Base-by-base conservation (phyloP, 2,797 vertebrate species). In the Sardinella longiceps region DNA sequence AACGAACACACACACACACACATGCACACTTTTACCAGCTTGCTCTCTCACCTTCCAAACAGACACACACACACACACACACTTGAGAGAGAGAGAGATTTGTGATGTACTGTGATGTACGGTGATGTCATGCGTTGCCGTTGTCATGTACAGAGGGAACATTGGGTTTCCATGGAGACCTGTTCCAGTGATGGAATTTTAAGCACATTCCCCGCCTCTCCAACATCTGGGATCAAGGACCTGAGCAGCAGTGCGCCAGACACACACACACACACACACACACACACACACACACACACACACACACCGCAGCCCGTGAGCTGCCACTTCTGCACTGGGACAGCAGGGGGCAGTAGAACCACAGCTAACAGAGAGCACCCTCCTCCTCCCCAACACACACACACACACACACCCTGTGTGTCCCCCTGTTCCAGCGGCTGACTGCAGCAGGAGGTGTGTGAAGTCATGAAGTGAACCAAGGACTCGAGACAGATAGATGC, bases 341-440 rank as follows among this genome's bases (percentile, higher is more conserved):
- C 95, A 95, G 94, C 91, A 94, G 94, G 93, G 91, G 95, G 94
- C 93, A 94, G 91, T 95, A 53, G 88, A 89, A 90, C 81, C 82
- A 91, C 91, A 92, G 91, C 83, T 7, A 91, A 87, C 23, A 60
- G 20, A 20, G 6, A 46, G 5, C 10, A 48, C 51, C 51, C 23
- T 30, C 28, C 18, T 5, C 18, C 20, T 2, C 18, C 51, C 4
- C 37, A 0, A 0, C 18, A 3, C 14, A 3, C 18, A 3, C 18
- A 12, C 14, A 12, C 14, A 3, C 51, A 5, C 20, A 18, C 51
- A 53, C 51, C 18, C 60, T 14, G 30, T 80, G 70, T 14, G 80
- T 80, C 53, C 56, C 66, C 56, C 74, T 86, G 51, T 83, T 50
- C 51, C 9, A 84, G 51, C 60, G 81, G 81, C 89, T 45, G 46